These are phyloP conservation scores for Gymnoscelis rufifasciata DNA, from an alignment of 2,888 invertebrate genomes.

Conservation along the genomic window DNA sequence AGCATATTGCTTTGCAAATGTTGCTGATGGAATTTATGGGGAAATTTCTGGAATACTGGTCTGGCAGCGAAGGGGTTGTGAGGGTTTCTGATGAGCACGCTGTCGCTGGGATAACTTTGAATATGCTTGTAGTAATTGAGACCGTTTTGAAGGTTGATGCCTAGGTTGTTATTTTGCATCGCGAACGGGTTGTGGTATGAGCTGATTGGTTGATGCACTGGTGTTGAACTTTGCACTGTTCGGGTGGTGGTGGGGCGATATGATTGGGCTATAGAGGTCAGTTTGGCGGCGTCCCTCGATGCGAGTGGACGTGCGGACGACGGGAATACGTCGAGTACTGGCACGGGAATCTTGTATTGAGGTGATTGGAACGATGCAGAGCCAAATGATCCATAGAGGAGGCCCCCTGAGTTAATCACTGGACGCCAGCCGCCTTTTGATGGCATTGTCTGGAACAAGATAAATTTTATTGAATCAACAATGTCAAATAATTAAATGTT, in stretches of 20 bases:
- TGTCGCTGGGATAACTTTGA: slow-evolving; percentile 63
- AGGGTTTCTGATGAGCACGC: slow-evolving; percentile 59
- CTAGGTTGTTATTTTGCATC: slow-evolving; percentile 50
- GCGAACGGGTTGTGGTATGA: slow-evolving; percentile 69
- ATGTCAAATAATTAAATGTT: too few relatives aligned
- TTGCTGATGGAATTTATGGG: slow-evolving; percentile 55
- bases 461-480: too few relatives aligned
- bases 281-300: slow-evolving; percentile 61
- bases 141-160: slow-evolving; percentile 47
- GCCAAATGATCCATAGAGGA: slow-evolving; percentile 55
- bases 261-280: slow-evolving; percentile 70
- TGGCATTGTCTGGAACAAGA: slow-evolving; percentile 61
- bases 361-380: slow-evolving; percentile 59
- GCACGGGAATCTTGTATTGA: slow-evolving; percentile 59
- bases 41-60: slow-evolving; percentile 58
- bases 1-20: slow-evolving; percentile 50
- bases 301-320: slow-evolving; percentile 63
- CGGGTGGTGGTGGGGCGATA: slow-evolving; percentile 68
- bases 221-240: slow-evolving; percentile 47
- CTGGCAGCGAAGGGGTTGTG: slow-evolving; percentile 61
- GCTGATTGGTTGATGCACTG: slow-evolving; percentile 66
- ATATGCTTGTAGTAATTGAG: slow-evolving; percentile 61
- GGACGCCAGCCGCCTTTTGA: slow-evolving; percentile 82
- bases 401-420: slow-evolving; percentile 70
- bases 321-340: slow-evolving; percentile 53